Percentiles rank a stretch among this genome's conserved stretches.
phyloP scores from a whole-genome alignment of 2,797 vertebrate genomes.

The Poecilia picta region DNA sequence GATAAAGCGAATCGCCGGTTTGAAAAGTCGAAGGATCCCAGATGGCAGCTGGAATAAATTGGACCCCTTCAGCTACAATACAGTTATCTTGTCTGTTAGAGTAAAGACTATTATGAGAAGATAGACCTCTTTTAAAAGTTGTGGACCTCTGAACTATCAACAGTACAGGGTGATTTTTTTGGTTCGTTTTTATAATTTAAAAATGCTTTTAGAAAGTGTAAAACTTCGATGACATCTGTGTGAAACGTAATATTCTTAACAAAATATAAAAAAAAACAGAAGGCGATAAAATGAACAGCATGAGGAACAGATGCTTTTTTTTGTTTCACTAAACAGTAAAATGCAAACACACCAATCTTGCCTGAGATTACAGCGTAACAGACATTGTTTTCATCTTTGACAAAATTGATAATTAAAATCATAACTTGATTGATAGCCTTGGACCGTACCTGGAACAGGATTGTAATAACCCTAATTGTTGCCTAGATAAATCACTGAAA shows the following conservation, averaged over 20 bases:
- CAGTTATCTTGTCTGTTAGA: constrained; percentile 10
- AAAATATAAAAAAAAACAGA: background rate
- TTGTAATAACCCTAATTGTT: background rate
- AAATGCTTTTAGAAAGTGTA: background rate
- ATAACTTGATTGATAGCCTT: background rate
- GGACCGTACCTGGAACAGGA: background rate
- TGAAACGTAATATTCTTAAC: background rate
- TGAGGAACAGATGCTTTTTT: background rate
- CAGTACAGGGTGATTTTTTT: background rate
- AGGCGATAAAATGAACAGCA: background rate
- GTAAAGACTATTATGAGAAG: background rate
- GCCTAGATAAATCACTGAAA: background rate
- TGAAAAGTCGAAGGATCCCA: constrained; percentile 24
- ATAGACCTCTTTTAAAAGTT: background rate
- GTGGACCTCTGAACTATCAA: background rate
- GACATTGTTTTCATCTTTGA: background rate
- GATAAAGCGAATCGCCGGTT: constrained; percentile 23
- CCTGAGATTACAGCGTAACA: background rate
- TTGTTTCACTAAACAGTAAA: background rate
- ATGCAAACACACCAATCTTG: background rate
- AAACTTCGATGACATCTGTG: background rate
- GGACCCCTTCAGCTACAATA: constrained; percentile 19
- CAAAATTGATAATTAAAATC: background rate
- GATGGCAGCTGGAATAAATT: constrained; percentile 26
- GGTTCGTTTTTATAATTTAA: background rate